Percentiles rank a stretch among this genome's conserved stretches.
Conservation (phyloP, 1,140 invertebrate species). For the Globodera ellingtonae region DNA sequence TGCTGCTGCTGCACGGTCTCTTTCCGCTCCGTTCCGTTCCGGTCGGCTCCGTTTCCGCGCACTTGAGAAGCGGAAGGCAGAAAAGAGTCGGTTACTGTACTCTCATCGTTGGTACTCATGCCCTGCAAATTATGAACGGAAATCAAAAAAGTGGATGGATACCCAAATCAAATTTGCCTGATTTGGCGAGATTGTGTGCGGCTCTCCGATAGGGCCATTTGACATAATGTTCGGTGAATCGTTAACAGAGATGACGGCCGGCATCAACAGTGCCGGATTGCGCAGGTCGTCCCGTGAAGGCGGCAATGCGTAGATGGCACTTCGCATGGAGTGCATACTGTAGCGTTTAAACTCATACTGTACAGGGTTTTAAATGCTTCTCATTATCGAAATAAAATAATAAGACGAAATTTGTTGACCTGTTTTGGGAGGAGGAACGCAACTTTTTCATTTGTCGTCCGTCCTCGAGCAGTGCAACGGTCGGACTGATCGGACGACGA, state of each 20-base stretch:
- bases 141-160: background rate
- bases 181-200: background rate
- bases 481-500: constrained; percentile 23
- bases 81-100: constrained; percentile 28
- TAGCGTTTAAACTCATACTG: background rate
- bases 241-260: background rate
- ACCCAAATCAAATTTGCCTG: background rate
- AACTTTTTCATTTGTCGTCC: constrained; percentile 25
- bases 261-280: constrained; percentile 11
- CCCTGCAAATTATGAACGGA: background rate
- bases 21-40: constrained; percentile 4
- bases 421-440: constrained; percentile 26
- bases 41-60: background rate
- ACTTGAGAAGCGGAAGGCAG: constrained; percentile 27
- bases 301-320: constrained; percentile 10
- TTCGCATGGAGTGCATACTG: constrained; percentile 34
- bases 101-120: constrained; percentile 21
- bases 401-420: background rate
- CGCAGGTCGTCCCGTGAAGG: constrained; percentile 8
- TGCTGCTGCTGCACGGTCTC: background rate
- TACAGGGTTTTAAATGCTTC: background rate
- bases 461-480: constrained; percentile 35
- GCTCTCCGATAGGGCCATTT: background rate
- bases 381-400: background rate
- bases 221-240: background rate